A percentile compares a stretch with the other conserved stretches of the same genome.
These are phyloP conservation scores for Leuciscus waleckii DNA, from an alignment of 2,797 vertebrate species.

Conservation along the genomic window DNA sequence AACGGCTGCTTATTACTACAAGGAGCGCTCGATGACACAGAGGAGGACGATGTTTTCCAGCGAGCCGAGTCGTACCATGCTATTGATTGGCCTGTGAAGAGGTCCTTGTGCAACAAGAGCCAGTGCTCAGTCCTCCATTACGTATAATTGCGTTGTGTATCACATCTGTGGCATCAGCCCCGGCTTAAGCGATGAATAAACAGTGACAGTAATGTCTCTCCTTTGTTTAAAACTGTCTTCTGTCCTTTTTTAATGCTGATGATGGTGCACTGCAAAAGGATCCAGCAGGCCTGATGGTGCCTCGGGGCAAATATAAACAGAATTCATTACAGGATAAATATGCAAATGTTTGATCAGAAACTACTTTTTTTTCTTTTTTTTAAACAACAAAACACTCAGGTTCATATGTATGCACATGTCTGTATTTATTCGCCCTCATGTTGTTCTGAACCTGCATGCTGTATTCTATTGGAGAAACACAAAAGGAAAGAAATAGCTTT, in stretches of 20 bases:
- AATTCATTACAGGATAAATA: constrained; percentile 36
- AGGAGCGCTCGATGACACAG: constrained; percentile 74
- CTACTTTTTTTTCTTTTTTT: background rate
- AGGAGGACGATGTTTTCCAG: constrained; percentile 72
- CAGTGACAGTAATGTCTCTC: constrained; percentile 75
- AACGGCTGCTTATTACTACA: constrained; percentile 78
- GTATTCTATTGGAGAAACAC: background rate
- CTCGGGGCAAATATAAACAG: constrained; percentile 24
- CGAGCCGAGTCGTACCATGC: constrained; percentile 67
- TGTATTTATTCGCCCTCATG: background rate
- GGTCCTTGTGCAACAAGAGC: constrained; percentile 80
- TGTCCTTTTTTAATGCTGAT: constrained; percentile 39
- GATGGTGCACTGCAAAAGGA: background rate
- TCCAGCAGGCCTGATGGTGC: constrained; percentile 16
- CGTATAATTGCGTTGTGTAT: constrained; percentile 77
- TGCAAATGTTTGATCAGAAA: constrained; percentile 26
- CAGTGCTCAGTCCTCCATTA: constrained; percentile 79
- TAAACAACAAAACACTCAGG: background rate
- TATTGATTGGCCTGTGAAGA: constrained; percentile 82
- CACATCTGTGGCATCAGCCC: constrained; percentile 70
- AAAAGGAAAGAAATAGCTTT: background rate
- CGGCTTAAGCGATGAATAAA: constrained; percentile 72
- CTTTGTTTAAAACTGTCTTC: constrained; percentile 59
- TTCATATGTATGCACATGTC: background rate
- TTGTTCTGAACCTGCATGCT: background rate